These are phyloP conservation scores for Dasysyrphus tricinctus DNA, from an alignment of 2,888 invertebrate genomes.

Conservation along the genomic window DNA sequence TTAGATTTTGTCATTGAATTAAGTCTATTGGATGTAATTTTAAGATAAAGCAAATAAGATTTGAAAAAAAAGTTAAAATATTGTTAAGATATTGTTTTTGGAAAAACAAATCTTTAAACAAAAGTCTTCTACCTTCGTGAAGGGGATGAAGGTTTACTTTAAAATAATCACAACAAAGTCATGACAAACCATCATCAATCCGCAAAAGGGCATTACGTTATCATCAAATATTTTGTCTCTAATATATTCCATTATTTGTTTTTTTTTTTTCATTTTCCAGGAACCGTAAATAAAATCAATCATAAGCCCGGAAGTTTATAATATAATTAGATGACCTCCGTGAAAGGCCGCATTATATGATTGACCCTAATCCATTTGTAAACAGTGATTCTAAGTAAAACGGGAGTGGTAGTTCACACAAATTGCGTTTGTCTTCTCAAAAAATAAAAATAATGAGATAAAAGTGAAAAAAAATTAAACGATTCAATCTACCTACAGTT, in stretches of 20 bases:
- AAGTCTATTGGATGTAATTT: too few species aligned
- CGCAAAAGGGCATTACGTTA: background rate
- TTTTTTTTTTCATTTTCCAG: constrained; percentile 9
- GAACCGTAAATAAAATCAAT: background rate
- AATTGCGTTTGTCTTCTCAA: background rate
- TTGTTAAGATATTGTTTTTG: too few species aligned
- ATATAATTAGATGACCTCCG: constrained; percentile 50
- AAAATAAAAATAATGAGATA: background rate
- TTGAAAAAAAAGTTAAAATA: too few species aligned
- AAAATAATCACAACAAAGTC: background rate
- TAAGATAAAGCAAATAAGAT: too few species aligned
- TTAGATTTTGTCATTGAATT: too few species aligned
- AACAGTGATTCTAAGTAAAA: constrained; percentile 14
- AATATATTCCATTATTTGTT: constrained; percentile 1
- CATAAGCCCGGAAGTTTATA: constrained; percentile 13
- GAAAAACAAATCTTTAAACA: too few species aligned
- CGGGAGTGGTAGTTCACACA: background rate
- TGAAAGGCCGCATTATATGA: constrained; percentile 52
- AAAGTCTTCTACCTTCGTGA: too few species aligned
- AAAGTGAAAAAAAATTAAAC: background rate
- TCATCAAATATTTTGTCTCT: background rate
- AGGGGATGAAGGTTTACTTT: too few species aligned
- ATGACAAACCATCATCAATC: constrained; percentile 7
- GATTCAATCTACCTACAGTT: background rate
- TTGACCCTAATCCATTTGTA: constrained; percentile 43